Evolutionary conservation across 2,113 vertebrate species (phyloP).

Genomic region (Taxidea taxus): DNA sequence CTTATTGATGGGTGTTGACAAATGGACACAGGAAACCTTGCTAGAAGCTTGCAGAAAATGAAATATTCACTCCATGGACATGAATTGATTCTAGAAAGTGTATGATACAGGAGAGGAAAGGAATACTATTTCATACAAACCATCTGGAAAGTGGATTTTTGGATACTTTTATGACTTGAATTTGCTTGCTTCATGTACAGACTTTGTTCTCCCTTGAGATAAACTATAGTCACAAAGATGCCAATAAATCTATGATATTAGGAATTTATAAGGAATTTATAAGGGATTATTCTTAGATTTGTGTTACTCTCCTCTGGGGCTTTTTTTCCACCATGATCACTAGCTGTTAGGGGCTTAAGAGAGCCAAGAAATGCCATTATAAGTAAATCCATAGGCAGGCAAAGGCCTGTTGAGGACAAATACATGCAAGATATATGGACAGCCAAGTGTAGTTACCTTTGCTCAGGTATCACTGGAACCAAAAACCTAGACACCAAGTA

Average conservation of each 20-base stretch:
- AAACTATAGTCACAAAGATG: not conserved
- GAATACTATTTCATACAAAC: not conserved
- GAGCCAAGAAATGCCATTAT: not conserved
- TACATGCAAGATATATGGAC: not conserved
- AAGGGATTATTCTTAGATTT: conserved; percentile 47
- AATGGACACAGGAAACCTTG: not conserved
- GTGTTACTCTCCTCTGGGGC: not conserved
- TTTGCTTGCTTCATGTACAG: not conserved
- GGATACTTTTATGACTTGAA: not conserved
- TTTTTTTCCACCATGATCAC: conserved; percentile 25
- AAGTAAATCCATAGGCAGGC: not conserved
- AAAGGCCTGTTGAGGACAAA: not conserved
- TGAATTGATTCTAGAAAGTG: not conserved
- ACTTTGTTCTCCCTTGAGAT: conserved; percentile 31
- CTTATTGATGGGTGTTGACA: not conserved
- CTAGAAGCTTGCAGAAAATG: not conserved
- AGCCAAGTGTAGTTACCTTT: not conserved
- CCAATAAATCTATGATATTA: not conserved
- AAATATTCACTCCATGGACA: not conserved
- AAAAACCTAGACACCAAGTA: too few relatives aligned
- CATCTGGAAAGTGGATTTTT: not conserved
- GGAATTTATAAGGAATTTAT: conserved; percentile 52
- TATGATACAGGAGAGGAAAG: not conserved
- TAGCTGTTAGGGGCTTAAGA: not conserved
- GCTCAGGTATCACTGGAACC: not conserved